A percentile compares a stretch with the other conserved stretches of the same genome.
Evolutionary conservation across 2,888 invertebrate species (phyloP).

Genomic region (Diploptera punctata): DNA sequence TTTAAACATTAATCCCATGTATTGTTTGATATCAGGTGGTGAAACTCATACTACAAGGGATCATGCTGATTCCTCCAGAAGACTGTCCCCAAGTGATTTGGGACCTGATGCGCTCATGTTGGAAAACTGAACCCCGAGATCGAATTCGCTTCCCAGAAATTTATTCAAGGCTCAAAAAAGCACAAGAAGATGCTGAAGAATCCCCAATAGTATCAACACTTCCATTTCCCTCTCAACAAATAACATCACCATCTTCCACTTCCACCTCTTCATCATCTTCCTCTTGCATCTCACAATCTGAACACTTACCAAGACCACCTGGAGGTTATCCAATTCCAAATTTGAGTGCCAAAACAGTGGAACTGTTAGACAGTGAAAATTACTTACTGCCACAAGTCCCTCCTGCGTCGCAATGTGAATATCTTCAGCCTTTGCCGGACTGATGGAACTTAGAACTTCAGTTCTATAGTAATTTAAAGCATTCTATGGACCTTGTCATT

Average conservation of each 20-base stretch:
- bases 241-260: neutral
- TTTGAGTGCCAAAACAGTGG: constrained; percentile 50
- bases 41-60: constrained; percentile 79
- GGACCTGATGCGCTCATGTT: constrained; percentile 79
- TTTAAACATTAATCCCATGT: neutral
- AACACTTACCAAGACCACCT: constrained; percentile 47
- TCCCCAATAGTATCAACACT: neutral
- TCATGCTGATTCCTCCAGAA: constrained; percentile 79
- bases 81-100: constrained; percentile 76
- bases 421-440: constrained; percentile 62
- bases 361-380: constrained; percentile 68
- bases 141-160: constrained; percentile 76
- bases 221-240: neutral
- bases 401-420: constrained; percentile 61
- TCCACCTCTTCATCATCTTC: neutral
- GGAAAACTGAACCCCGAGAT: constrained; percentile 81
- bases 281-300: neutral
- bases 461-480: no score
- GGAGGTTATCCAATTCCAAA: constrained; percentile 51
- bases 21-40: constrained; percentile 62
- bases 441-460: no score
- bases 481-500: no score
- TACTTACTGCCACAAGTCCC: constrained; percentile 66
- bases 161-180: constrained; percentile 66
- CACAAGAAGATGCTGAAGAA: constrained; percentile 47